Percentiles rank a stretch among this genome's conserved stretches.
Conservation (phyloP, 2,113 vertebrate species). For the Tyrannus savana region DNA sequence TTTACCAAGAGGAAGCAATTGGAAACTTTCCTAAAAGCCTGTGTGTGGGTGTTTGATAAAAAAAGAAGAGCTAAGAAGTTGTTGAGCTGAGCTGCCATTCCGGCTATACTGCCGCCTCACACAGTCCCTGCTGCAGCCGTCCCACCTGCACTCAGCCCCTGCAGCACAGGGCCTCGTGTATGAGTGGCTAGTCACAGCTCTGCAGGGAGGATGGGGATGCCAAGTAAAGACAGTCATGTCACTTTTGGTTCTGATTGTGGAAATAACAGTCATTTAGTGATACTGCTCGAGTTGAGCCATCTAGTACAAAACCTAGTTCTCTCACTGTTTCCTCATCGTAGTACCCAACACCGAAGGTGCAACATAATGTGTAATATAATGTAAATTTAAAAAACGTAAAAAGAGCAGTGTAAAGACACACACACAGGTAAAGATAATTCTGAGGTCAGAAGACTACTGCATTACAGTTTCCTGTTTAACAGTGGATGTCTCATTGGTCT, state of each 20-base stretch:
- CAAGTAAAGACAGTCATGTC: neutral
- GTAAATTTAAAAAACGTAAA: neutral
- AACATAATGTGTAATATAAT: neutral
- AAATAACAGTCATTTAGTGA: neutral
- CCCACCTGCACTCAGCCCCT: neutral
- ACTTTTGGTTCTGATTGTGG: neutral
- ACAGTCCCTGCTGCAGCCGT: neutral
- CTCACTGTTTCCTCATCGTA: neutral
- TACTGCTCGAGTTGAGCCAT: neutral
- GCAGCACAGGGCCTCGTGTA: accelerated
- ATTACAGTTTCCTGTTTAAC: neutral
- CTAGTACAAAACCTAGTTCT: neutral
- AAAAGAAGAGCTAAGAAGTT: neutral
- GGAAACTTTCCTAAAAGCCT: neutral
- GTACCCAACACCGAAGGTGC: neutral
- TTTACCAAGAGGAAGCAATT: neutral
- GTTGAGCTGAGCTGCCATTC: neutral
- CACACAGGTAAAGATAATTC: neutral
- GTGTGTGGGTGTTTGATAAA: neutral
- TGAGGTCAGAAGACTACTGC: neutral
- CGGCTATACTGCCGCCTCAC: neutral
- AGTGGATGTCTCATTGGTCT: neutral
- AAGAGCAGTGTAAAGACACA: neutral
- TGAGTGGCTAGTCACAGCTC: neutral
- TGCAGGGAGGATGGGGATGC: neutral